Evolutionary conservation across 2,113 vertebrate species (phyloP).

Genomic region (Mesitornis unicolor): DNA sequence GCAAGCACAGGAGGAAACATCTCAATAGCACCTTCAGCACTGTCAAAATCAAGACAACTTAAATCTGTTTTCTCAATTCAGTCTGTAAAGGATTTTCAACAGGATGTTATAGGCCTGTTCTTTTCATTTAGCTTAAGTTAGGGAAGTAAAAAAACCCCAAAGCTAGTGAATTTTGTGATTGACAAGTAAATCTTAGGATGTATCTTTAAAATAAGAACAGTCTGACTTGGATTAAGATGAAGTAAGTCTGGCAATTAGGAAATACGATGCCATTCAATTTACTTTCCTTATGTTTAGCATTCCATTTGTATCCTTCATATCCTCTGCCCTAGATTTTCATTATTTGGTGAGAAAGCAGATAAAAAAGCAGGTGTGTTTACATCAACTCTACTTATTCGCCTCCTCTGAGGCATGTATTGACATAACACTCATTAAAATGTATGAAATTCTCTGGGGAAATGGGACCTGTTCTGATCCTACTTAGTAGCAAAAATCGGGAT

Average conservation of each 20-base stretch:
- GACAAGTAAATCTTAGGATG: not conserved
- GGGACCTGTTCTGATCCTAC: not conserved
- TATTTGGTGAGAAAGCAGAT: conserved; percentile 1
- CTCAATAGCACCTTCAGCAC: not conserved
- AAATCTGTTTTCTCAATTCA: conserved; percentile 1
- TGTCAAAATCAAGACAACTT: not conserved
- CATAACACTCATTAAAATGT: not conserved
- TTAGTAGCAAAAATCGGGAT: not conserved
- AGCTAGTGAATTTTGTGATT: not conserved
- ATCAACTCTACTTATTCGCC: not conserved
- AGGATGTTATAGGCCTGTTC: not conserved
- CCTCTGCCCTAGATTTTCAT: conserved; percentile 11
- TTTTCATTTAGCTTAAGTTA: conserved; percentile 17
- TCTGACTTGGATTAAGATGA: not conserved
- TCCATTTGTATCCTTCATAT: conserved; percentile 26
- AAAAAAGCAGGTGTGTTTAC: not conserved
- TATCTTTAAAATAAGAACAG: not conserved
- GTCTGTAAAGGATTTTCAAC: not conserved
- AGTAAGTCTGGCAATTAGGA: not conserved
- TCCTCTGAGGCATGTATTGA: not conserved
- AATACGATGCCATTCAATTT: not conserved
- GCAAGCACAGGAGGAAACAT: not conserved
- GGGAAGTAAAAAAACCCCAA: not conserved
- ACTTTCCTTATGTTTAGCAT: conserved; percentile 40
- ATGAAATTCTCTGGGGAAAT: not conserved